A percentile compares a stretch with the other conserved stretches of the same genome.
Conservation (phyloP, 37 sponge, comb jelly and placozoan species). For the Chondrosia reniformis region DNA sequence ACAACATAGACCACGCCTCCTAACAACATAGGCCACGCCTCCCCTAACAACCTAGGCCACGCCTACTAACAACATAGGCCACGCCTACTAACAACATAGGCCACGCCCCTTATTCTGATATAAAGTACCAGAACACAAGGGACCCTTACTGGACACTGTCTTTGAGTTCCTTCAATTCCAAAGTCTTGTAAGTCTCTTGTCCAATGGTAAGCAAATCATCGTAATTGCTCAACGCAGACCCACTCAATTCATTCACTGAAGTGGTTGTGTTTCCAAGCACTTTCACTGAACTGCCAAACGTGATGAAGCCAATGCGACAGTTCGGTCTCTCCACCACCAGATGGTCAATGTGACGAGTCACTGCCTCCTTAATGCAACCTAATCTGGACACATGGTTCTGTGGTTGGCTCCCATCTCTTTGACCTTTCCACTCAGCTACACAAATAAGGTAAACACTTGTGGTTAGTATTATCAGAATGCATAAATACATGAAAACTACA, state of each 20-base stretch:
- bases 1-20: no score
- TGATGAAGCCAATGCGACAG: conserved; percentile 31
- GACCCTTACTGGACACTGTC: conserved; percentile 5
- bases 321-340: conserved; percentile 62
- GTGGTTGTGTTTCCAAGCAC: conserved; percentile 42
- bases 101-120: no score
- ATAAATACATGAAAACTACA: no score
- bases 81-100: no score
- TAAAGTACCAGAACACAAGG: no score
- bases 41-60: no score
- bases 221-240: conserved; percentile 47
- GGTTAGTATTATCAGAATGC: neutral
- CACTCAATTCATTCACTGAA: conserved; percentile 14
- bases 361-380: conserved; percentile 85
- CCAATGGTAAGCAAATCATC: conserved; percentile 71
- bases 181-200: conserved; percentile 21
- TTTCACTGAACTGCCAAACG: conserved; percentile 36
- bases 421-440: conserved; percentile 81
- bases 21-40: no score
- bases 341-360: conserved; percentile 74
- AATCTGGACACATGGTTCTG: conserved; percentile 66
- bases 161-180: conserved; percentile 20
- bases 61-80: no score
- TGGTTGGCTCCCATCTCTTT: conserved; percentile 49
- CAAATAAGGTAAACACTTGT: neutral